Evolutionary conservation across 2,888 invertebrate genomes (phyloP), one percentile per base, ranked within the genome.

Genomic region (Quadriops clusia): DNA sequence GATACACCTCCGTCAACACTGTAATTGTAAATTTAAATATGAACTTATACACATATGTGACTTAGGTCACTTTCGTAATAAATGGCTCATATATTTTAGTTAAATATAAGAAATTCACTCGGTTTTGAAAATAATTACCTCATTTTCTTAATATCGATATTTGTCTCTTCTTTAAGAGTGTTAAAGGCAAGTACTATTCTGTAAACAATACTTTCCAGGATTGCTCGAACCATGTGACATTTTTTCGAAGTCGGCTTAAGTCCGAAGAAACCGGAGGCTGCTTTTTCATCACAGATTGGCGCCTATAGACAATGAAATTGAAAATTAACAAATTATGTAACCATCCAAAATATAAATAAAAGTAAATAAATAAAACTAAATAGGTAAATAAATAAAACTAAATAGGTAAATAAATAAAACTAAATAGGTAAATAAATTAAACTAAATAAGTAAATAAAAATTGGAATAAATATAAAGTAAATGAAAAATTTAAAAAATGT

Each of bases 1-100:
- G 91, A 81, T n/a, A 95, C 91, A n/a, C 95, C 95, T 3, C 95
- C 95, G 58, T 94, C 90, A 36, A 90, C 72, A 50, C 94, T 93
- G 58, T 5, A 65, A 64, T 25, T 26, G 11, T 9, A 24, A 31
- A 18, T 18, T 14, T 24, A 12, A 17, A 3, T 8, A 9, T 8
- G 10, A 28, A 8, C 7, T 15, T 31, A 10, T 14, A 26, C 12
- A 3, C 15, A 10, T 18, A 10, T 27, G 10, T 11, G 28, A 9
- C 11, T 26, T 8, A 21, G 11, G 17, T 3, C 7, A 5, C 10
- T 23, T 26, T 17, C n/a, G n/a, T n/a, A n/a, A n/a, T n/a, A n/a
- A n/a, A n/a, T n/a, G n/a, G n/a, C n/a, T n/a, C n/a, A n/a, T n/a
- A n/a, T n/a, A n/a, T n/a, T n/a, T n/a, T n/a, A n/a, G n/a, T n/a